Percentiles rank a stretch among this genome's conserved stretches.
These are phyloP conservation scores for Microtus oregoni DNA, from an alignment of 2,113 vertebrate genomes.

Conservation along the genomic window DNA sequence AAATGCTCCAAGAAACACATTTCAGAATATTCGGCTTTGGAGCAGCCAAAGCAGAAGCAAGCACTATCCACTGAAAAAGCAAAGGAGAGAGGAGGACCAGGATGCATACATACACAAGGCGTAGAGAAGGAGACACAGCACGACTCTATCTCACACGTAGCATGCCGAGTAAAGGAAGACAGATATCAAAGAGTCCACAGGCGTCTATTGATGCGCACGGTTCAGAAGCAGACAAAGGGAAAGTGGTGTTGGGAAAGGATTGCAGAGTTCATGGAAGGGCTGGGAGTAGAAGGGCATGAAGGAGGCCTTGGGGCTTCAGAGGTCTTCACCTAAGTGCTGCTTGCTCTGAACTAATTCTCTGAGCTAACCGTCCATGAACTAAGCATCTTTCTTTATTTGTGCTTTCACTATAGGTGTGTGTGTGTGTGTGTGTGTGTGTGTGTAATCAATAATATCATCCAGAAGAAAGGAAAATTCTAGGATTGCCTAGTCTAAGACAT, in stretches of 20 bases:
- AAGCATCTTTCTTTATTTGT: neutral
- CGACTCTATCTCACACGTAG: neutral
- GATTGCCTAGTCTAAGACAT: neutral
- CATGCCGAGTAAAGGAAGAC: conserved; percentile 22
- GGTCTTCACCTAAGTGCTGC: neutral
- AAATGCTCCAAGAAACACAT: neutral
- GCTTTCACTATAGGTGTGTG: neutral
- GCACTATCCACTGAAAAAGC: neutral
- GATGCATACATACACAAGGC: neutral
- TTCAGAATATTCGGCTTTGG: neutral
- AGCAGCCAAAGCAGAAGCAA: neutral
- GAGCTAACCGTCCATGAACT: neutral
- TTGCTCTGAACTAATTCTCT: neutral
- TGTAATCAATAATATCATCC: neutral
- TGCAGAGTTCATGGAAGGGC: neutral
- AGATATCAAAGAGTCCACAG: neutral
- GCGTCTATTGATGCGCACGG: neutral
- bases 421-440: neutral
- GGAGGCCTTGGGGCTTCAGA: neutral
- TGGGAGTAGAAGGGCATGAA: neutral
- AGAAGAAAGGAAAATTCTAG: neutral
- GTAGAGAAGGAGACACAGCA: neutral
- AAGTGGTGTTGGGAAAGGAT: conserved; percentile 2
- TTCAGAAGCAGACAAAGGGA: conserved; percentile 10
- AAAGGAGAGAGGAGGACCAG: conserved; percentile 6